Base-by-base conservation (phyloP, 2,888 invertebrate species). In the Allolobophora icterica region DNA sequence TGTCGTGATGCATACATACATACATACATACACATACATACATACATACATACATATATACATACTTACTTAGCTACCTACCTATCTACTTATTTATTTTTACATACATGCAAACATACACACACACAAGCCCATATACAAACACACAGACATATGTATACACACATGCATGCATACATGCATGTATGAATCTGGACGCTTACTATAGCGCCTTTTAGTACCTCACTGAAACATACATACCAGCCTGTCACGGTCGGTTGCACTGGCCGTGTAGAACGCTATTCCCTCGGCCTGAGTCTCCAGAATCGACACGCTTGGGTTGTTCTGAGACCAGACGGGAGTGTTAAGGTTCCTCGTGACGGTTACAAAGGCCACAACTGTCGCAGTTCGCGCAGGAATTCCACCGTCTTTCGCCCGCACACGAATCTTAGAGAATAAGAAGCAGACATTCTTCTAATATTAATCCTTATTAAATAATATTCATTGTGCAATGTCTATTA, bases 361-460 rank as follows among this genome's bases (percentile, higher is more conserved):
- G 4, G 91, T 92, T 52, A 94, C 94, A 58, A 91, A 91, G 15
- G 92, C 92, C 38, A 93, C 92, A 33, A 91, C 92, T 34, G 92
- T 92, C 45, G 93, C 92, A 71, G 91, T 91, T 33, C 92, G 91
- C 19, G 94, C 93, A 90, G 94, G 94, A 33, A 91, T 92, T 40
- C 94, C 94, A 24, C 92, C 92, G 92, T 95, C 95, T 90, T 93
- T 92, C 15, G 94, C 94, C 90, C 93, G 92, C n/a, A 95, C 93
- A 33, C 94, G 93, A n/a, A 95, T 92, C 94, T 94, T 92, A 71
- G n/a, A 87, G 42, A 38, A 89, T 30, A 21, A 42, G 42, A 38
- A 89, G 45, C 34, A 33, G 35, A 89, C 4, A 35, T 13, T 33
- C 1, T 24, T 40, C n/a, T 5, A 21, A 34, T 35, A 30, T 34